A percentile compares a stretch with the other conserved stretches of the same genome.
Evolutionary conservation across 2,797 vertebrate genomes (phyloP).

Genomic region (Eulemur mongoz): DNA sequence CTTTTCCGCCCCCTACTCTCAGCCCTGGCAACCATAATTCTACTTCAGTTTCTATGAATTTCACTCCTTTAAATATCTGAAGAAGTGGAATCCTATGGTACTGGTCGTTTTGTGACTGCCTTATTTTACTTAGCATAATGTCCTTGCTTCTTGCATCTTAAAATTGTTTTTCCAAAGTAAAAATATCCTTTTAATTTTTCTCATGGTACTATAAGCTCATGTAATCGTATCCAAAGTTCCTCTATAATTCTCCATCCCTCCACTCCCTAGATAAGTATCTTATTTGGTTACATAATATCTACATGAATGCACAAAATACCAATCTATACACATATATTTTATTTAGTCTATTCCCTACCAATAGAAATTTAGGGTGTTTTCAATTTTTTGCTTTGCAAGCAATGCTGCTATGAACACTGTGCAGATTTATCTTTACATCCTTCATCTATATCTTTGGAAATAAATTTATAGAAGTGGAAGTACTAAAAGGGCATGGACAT

Average conservation of each 20-base stretch:
- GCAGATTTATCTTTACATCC: not conserved
- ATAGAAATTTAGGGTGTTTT: not conserved
- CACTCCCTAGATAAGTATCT: not conserved
- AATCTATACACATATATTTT: not conserved
- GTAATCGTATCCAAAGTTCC: not conserved
- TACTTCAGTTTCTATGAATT: not conserved
- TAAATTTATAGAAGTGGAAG: not conserved
- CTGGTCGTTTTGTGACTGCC: not conserved
- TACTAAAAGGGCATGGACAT: not conserved
- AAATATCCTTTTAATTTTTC: constrained; percentile 12
- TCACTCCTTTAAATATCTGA: not conserved
- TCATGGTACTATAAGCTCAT: not conserved
- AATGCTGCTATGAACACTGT: not conserved
- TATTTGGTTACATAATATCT: not conserved
- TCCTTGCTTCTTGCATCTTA: not conserved
- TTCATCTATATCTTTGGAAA: not conserved
- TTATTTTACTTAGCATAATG: constrained; percentile 3
- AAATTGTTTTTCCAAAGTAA: constrained; percentile 36
- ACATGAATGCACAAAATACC: not conserved
- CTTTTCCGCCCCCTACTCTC: not conserved
- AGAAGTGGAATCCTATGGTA: not conserved
- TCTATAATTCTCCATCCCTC: not conserved
- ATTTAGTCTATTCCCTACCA: not conserved
- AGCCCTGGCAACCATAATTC: not conserved
- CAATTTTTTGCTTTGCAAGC: not conserved